A percentile compares a stretch with the other conserved stretches of the same genome.
Conservation (phyloP, 2,888 invertebrate species). For the Drosophila merina region DNA sequence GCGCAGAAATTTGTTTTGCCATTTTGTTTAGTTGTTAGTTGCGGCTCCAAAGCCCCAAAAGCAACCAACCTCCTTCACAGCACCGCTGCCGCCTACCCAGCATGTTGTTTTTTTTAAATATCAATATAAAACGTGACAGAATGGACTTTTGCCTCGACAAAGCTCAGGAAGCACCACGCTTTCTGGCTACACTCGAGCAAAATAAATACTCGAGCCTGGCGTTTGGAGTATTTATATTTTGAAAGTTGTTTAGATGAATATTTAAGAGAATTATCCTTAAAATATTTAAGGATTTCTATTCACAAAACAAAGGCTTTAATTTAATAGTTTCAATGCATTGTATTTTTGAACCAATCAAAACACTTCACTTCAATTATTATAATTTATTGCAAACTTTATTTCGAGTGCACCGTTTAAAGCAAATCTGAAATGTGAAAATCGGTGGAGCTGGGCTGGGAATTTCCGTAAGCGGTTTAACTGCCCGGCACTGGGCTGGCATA, state of each 20-base stretch:
- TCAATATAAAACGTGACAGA: slow-evolving; percentile 74
- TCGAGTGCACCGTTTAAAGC: slow-evolving; percentile 30
- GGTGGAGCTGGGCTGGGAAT: slow-evolving; percentile 7
- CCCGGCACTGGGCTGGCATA: slow-evolving; percentile 41
- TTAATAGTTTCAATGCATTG: too few species aligned
- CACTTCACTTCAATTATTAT: neutral
- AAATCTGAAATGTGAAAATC: slow-evolving; percentile 13
- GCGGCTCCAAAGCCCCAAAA: slow-evolving; percentile 11
- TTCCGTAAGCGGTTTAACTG: slow-evolving; percentile 54
- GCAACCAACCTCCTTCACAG: too few species aligned
- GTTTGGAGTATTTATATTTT: neutral
- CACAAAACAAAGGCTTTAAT: too few species aligned
- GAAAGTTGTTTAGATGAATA: too few species aligned
- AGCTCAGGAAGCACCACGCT: slow-evolving; percentile 27
- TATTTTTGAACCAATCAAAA: too few species aligned
- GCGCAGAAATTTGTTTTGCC: slow-evolving; percentile 71
- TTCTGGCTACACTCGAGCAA: neutral
- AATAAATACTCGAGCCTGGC: neutral
- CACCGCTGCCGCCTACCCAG: neutral
- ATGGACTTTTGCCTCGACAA: slow-evolving; percentile 44
- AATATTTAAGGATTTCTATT: too few species aligned
- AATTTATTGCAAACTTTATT: neutral
- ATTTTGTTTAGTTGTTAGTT: slow-evolving; percentile 69
- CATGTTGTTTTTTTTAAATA: slow-evolving; percentile 58
- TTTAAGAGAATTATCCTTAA: too few species aligned